These are phyloP conservation scores for Mormyrus iriodes DNA, from an alignment of 2,113 vertebrate genomes.

Conservation along the genomic window DNA sequence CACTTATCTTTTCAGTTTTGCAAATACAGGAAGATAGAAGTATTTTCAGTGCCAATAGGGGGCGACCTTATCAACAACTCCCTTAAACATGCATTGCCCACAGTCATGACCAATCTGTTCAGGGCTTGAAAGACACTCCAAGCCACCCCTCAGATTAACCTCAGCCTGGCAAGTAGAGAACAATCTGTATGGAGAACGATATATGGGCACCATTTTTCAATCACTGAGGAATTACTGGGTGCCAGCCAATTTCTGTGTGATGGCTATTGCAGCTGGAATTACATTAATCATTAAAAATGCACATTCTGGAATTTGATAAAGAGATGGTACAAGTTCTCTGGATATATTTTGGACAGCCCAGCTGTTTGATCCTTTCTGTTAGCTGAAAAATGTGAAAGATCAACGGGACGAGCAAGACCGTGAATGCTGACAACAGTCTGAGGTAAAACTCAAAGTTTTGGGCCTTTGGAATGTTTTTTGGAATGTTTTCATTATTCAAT, in stretches of 20 bases:
- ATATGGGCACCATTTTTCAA: neutral
- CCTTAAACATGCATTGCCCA: neutral
- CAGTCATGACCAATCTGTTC: neutral
- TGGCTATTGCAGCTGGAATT: neutral
- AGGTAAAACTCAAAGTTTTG: no score
- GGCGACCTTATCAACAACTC: conserved; percentile 21
- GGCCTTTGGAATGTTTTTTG: neutral
- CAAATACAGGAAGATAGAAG: neutral
- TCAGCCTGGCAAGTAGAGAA: neutral
- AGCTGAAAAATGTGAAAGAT: no score
- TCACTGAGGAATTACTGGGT: neutral
- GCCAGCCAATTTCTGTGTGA: neutral
- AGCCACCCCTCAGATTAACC: neutral
- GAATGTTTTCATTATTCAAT: neutral
- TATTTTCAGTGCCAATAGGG: conserved; percentile 3
- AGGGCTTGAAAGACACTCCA: neutral
- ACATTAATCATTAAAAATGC: neutral
- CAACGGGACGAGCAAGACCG: neutral
- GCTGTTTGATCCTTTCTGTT: neutral
- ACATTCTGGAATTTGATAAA: neutral
- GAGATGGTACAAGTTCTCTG: neutral
- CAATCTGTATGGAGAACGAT: neutral
- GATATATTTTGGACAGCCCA: neutral
- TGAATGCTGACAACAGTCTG: neutral
- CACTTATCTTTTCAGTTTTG: neutral